Evolutionary conservation across 1,140 invertebrate genomes (phyloP).

Genomic region (Schlechtendalia chinensis): DNA sequence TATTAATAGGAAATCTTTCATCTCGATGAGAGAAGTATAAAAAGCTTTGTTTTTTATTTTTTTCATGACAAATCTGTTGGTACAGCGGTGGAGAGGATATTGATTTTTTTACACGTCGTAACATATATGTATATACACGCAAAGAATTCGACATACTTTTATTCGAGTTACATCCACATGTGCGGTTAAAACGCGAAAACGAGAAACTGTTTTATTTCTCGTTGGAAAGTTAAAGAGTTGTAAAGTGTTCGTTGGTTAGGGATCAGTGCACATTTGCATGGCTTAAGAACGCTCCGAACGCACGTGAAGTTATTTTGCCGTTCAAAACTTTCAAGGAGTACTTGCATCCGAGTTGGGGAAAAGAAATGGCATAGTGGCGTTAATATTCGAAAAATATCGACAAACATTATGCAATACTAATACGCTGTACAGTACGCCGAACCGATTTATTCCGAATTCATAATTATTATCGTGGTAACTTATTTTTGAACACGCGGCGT

Average conservation of each 20-base stretch:
- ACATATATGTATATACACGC: not conserved
- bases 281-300: not conserved
- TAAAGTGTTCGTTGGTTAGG: conserved; percentile 30
- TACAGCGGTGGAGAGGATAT: not conserved
- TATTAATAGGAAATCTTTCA: not conserved
- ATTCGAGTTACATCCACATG: not conserved
- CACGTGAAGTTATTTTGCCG: not conserved
- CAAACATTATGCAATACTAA: not conserved
- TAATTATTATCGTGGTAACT: not conserved
- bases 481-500: not conserved
- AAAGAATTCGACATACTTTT: conserved; percentile 5
- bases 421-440: not conserved
- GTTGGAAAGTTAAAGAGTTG: conserved; percentile 27
- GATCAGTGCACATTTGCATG: conserved; percentile 32
- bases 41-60: not conserved
- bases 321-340: conserved; percentile 11
- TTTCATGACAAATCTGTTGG: not conserved
- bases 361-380: too few relatives aligned
- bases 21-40: not conserved
- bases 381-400: not conserved
- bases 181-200: conserved; percentile 22
- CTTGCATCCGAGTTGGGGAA: not conserved
- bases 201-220: conserved; percentile 8
- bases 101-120: conserved; percentile 9
- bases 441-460: not conserved